These are phyloP conservation scores for Drosophila oshimai DNA, from an alignment of 1,140 invertebrate species.

Conservation along the genomic window DNA sequence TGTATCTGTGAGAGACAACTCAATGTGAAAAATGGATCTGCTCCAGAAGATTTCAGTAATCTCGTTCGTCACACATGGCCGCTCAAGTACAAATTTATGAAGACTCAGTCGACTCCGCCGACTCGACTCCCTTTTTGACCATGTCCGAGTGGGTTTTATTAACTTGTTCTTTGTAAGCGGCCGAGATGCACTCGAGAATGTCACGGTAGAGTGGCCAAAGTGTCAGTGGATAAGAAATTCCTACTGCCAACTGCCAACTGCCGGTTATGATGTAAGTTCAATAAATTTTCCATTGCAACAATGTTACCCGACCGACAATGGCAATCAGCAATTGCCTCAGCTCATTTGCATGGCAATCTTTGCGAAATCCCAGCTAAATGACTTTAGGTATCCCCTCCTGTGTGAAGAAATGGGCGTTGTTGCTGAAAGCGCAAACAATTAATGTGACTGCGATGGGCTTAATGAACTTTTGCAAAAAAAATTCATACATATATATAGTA, in stretches of 20 bases:
- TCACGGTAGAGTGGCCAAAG: slow-evolving; percentile 66
- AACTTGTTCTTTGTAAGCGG: slow-evolving; percentile 56
- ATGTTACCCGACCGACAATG: slow-evolving; percentile 24
- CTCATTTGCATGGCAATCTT: slow-evolving; percentile 51
- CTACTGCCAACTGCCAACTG: slow-evolving; percentile 23
- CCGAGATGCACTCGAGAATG: slow-evolving; percentile 71
- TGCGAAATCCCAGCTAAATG: slow-evolving; percentile 54
- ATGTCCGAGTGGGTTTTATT: slow-evolving; percentile 66
- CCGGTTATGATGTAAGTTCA: slow-evolving; percentile 65
- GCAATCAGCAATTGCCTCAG: slow-evolving; percentile 37
- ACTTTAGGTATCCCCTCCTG: slow-evolving; percentile 12
- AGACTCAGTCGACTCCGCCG: slow-evolving; percentile 18
- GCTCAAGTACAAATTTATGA: slow-evolving; percentile 82
- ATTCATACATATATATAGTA: neutral
- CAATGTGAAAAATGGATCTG: slow-evolving; percentile 82
- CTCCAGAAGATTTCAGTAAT: slow-evolving; percentile 83
- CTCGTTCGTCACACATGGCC: slow-evolving; percentile 82
- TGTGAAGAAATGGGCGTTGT: slow-evolving; percentile 68
- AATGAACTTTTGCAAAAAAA: slow-evolving; percentile 62
- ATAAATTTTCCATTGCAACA: slow-evolving; percentile 59
- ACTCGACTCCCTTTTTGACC: slow-evolving; percentile 5
- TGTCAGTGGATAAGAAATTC: slow-evolving; percentile 48
- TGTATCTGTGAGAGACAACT: slow-evolving; percentile 61
- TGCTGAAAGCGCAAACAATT: slow-evolving; percentile 63
- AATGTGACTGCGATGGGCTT: slow-evolving; percentile 58